These are phyloP conservation scores for Gracilinanus agilis DNA, from an alignment of 2,113 vertebrate species.

Conservation along the genomic window DNA sequence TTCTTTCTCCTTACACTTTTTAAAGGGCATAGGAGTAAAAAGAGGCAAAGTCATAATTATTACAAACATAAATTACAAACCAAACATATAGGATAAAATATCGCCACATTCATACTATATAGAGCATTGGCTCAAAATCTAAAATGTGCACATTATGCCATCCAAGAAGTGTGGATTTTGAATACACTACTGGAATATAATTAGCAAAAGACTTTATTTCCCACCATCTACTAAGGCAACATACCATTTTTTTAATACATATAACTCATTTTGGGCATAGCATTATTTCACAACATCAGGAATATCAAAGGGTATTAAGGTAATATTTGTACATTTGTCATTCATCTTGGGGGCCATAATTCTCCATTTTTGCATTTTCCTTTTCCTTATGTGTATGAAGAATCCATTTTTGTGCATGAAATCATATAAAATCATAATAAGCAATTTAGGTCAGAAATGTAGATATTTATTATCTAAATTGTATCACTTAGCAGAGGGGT, in stretches of 20 bases:
- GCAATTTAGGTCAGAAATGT: background rate
- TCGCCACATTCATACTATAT: background rate
- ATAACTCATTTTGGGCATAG: background rate
- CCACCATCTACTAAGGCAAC: background rate
- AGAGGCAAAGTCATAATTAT: background rate
- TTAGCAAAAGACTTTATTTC: background rate
- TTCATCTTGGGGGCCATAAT: background rate
- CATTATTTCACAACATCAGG: background rate
- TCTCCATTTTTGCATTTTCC: background rate
- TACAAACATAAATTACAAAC: background rate
- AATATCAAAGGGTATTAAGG: background rate
- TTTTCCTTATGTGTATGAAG: background rate
- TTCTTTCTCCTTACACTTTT: background rate
- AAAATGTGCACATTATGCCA: background rate
- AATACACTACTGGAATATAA: background rate
- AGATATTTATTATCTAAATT: background rate
- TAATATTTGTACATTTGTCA: background rate
- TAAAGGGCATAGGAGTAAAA: background rate
- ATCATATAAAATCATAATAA: background rate
- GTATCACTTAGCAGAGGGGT: background rate
- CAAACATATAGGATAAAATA: background rate
- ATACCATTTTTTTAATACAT: constrained; percentile 2
- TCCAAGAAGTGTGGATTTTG: background rate
- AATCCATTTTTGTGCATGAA: background rate
- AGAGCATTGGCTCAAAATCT: background rate